Conservation (phyloP, 2,797 vertebrate species). For the Myripristis murdjan region DNA sequence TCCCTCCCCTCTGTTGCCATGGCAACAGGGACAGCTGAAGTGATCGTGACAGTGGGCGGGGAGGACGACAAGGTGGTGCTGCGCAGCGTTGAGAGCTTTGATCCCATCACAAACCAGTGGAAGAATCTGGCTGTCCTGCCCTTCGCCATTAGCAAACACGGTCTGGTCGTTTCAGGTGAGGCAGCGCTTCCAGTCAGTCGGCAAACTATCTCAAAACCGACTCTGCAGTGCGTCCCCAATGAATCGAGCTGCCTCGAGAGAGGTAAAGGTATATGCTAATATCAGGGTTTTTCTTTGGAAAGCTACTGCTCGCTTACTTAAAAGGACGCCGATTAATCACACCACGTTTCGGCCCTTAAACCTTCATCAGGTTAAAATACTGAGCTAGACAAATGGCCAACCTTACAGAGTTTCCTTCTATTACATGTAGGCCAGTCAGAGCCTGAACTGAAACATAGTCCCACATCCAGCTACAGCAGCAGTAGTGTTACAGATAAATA, state of each 20-base stretch:
- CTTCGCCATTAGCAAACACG: constrained; percentile 89
- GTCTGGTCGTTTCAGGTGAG: constrained; percentile 88
- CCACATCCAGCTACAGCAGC: too few species aligned
- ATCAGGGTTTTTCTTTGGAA: background rate
- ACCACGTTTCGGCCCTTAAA: too few species aligned
- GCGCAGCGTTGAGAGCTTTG: constrained; percentile 88
- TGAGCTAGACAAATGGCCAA: too few species aligned
- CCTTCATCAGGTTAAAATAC: too few species aligned
- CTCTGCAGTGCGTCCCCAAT: background rate
- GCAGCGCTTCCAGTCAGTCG: background rate
- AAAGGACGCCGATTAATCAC: too few species aligned
- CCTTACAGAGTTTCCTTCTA: too few species aligned
- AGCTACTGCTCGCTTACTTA: too few species aligned
- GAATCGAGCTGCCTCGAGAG: background rate
- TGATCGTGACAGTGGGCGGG: constrained; percentile 88
- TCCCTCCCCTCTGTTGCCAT: constrained; percentile 42
- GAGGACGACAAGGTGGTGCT: constrained; percentile 90
- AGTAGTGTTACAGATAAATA: too few species aligned
- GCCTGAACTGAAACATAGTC: too few species aligned
- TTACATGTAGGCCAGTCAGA: too few species aligned
- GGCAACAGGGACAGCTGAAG: constrained; percentile 84
- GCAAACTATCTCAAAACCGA: background rate
- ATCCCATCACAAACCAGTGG: constrained; percentile 85
- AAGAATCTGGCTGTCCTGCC: constrained; percentile 87
- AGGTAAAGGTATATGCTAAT: background rate